Conservation (phyloP, 2,888 invertebrate species). For the Mythimna impura region DNA sequence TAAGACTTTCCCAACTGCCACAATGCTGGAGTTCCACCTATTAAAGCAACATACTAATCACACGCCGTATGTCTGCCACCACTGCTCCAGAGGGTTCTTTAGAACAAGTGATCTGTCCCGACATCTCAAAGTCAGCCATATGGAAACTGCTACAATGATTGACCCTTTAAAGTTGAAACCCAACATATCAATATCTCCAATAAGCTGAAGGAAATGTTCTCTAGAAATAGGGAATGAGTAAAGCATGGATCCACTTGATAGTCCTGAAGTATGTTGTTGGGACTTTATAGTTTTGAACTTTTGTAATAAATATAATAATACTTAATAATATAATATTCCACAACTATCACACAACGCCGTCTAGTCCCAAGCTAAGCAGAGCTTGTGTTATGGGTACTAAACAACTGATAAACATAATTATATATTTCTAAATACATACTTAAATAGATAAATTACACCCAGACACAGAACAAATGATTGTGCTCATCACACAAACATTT, state of each 20-base stretch:
- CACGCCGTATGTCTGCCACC: slow-evolving; percentile 84
- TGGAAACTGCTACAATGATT: slow-evolving; percentile 69
- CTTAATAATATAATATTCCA: too few relatives aligned
- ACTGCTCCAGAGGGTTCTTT: slow-evolving; percentile 85
- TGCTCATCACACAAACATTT: too few relatives aligned
- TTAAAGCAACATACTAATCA: slow-evolving; percentile 85
- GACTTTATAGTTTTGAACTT: neutral
- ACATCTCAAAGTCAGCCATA: slow-evolving; percentile 81
- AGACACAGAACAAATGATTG: too few relatives aligned
- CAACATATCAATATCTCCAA: slow-evolving; percentile 31
- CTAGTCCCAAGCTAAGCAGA: too few relatives aligned
- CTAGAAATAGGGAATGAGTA: slow-evolving; percentile 20
- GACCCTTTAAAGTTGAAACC: slow-evolving; percentile 35
- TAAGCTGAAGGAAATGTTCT: slow-evolving; percentile 21
- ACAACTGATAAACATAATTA: too few relatives aligned
- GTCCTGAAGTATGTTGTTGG: neutral
- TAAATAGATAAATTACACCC: too few relatives aligned
- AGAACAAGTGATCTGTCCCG: slow-evolving; percentile 84
- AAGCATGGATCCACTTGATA: slow-evolving; percentile 6
- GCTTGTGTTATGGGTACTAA: too few relatives aligned
- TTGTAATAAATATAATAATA: too few relatives aligned
- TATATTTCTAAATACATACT: too few relatives aligned
- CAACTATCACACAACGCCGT: too few relatives aligned
- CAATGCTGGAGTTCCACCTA: slow-evolving; percentile 86
- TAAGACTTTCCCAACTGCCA: slow-evolving; percentile 82